Conservation (phyloP, 2,888 invertebrate genomes). For the Orchesellides sinensis region DNA sequence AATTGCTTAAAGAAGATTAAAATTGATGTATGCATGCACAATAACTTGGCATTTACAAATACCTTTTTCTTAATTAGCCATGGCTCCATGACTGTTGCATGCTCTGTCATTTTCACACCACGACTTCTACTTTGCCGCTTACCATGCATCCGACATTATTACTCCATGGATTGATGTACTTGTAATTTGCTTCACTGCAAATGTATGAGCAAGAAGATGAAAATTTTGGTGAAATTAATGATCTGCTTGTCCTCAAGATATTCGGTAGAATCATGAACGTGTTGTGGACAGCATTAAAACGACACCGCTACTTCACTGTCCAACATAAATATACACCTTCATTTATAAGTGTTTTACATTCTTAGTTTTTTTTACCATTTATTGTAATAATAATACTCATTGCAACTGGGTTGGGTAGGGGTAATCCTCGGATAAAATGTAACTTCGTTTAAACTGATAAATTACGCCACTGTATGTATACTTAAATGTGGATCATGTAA, state of each 20-base stretch:
- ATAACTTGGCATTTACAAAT: slow-evolving; percentile 32
- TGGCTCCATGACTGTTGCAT: slow-evolving; percentile 42
- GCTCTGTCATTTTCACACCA: slow-evolving; percentile 36
- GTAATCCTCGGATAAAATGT: too few species aligned
- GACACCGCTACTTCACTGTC: too few species aligned
- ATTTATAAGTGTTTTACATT: too few species aligned
- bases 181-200: not conserved
- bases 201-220: too few species aligned
- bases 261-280: too few species aligned
- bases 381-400: not conserved
- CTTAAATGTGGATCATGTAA: not conserved
- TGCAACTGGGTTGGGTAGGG: too few species aligned
- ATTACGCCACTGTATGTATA: not conserved
- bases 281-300: too few species aligned
- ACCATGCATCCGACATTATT: slow-evolving; percentile 32
- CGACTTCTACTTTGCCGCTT: slow-evolving; percentile 16
- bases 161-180: not conserved
- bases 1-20: not conserved
- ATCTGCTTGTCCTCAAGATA: not conserved
- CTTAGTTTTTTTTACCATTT: too few species aligned
- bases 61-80: slow-evolving; percentile 39
- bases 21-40: not conserved
- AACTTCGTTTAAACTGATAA: too few species aligned
- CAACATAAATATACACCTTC: too few species aligned
- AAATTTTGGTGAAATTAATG: slow-evolving; percentile 19